Evolutionary conservation across 1,140 invertebrate genomes (phyloP).

Genomic region (Penaeus chinensis): DNA sequence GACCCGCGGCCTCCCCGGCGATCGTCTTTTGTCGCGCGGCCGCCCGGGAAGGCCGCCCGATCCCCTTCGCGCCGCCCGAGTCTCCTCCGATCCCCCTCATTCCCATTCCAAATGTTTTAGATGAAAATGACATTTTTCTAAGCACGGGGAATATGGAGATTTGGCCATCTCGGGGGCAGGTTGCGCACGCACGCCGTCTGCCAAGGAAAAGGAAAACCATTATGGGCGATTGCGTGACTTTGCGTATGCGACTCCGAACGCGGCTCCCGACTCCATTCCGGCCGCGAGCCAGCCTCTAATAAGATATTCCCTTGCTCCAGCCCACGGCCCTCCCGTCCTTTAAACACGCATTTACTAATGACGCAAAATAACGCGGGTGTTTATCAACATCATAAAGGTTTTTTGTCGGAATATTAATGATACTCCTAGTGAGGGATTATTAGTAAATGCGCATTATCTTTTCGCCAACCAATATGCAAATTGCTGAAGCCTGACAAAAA

Average conservation of each 20-base stretch:
- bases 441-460: too few relatives aligned
- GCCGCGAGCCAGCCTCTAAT: too few relatives aligned
- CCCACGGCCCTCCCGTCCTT: background rate
- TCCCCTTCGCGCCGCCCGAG: too few relatives aligned
- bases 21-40: conserved; percentile 5
- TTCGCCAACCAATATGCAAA: too few relatives aligned
- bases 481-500: too few relatives aligned
- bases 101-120: conserved; percentile 44
- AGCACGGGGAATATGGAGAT: conserved; percentile 55
- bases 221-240: background rate
- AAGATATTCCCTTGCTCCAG: too few relatives aligned
- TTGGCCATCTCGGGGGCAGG: conserved; percentile 44
- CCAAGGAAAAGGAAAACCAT: conserved; percentile 27
- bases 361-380: too few relatives aligned
- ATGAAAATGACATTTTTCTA: conserved; percentile 49
- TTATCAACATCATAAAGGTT: too few relatives aligned
- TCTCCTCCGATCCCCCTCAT: background rate
- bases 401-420: too few relatives aligned
- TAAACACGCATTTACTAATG: too few relatives aligned
- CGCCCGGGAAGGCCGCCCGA: background rate
- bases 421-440: too few relatives aligned
- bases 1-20: background rate
- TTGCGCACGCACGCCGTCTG: conserved; percentile 35
- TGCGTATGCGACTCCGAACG: too few relatives aligned
- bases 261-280: background rate